Conservation (phyloP, 2,113 vertebrate species). For the Grus americana region DNA sequence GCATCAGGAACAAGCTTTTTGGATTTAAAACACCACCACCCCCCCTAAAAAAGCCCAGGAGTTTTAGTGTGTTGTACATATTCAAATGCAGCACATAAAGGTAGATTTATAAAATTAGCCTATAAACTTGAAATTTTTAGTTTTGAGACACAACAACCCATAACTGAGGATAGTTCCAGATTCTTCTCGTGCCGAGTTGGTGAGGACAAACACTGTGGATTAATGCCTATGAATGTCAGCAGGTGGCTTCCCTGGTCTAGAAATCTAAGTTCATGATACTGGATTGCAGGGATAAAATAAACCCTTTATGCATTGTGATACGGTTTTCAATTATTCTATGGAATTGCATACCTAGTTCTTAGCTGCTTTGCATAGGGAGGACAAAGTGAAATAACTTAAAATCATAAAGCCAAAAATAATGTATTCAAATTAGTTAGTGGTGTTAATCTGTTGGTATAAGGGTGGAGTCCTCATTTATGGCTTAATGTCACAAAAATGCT, state of each 20-base stretch:
- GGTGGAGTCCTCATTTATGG: not conserved
- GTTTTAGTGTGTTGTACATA: not conserved
- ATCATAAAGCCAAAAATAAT: not conserved
- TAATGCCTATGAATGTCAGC: slow-evolving; percentile 14
- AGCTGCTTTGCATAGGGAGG: not conserved
- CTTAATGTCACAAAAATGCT: not conserved
- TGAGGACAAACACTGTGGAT: not conserved
- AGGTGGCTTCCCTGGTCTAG: slow-evolving; percentile 16
- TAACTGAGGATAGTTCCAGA: not conserved
- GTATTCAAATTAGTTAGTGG: not conserved
- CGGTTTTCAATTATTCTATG: not conserved
- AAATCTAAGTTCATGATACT: not conserved
- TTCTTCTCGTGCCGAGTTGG: not conserved
- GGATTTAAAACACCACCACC: not conserved
- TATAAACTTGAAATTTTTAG: not conserved
- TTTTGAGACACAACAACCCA: not conserved
- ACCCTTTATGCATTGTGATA: not conserved
- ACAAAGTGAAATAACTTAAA: not conserved
- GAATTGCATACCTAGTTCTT: not conserved
- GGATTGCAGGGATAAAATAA: not conserved
- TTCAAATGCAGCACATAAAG: not conserved
- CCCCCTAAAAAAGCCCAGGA: rapidly evolving
- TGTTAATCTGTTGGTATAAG: not conserved
- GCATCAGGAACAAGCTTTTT: not conserved
- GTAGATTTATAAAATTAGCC: not conserved